Conservation (phyloP, 2,888 invertebrate genomes). For the Chorisops tibialis region DNA sequence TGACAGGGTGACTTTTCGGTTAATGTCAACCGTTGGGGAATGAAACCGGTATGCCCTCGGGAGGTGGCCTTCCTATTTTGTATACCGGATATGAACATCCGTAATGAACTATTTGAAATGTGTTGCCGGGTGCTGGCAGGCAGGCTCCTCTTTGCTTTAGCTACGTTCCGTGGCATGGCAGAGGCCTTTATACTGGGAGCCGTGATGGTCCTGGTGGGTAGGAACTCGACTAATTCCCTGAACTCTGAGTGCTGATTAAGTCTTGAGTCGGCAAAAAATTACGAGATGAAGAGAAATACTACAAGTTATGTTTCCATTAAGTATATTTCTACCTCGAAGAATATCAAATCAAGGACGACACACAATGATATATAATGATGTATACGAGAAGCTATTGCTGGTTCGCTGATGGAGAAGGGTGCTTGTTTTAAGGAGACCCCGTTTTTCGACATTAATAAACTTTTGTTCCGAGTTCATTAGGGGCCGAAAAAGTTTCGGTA, state of each 20-base stretch:
- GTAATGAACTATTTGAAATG: conserved; percentile 76
- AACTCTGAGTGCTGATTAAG: no score
- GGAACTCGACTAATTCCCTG: no score
- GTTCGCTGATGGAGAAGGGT: neutral
- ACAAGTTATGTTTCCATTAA: no score
- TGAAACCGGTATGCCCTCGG: conserved; percentile 18
- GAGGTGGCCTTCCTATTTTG: conserved; percentile 22
- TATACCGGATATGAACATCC: conserved; percentile 79
- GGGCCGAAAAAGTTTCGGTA: neutral
- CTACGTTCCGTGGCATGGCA: no score
- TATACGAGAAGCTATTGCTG: neutral
- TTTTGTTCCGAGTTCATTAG: conserved; percentile 6
- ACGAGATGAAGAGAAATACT: no score
- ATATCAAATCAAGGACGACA: no score
- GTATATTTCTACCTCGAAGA: no score
- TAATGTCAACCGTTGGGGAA: conserved; percentile 14
- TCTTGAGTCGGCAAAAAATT: no score
- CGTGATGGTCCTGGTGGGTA: no score
- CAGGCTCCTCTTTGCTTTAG: neutral
- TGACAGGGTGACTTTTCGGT: conserved; percentile 25
- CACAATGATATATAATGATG: neutral
- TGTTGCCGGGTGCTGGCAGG: conserved; percentile 7
- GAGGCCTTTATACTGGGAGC: no score
- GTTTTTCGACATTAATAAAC: neutral
- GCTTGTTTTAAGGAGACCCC: neutral